Conservation (phyloP, 53 echinoderm and acorn worm genomes). For the Temnopleurus reevesii region DNA sequence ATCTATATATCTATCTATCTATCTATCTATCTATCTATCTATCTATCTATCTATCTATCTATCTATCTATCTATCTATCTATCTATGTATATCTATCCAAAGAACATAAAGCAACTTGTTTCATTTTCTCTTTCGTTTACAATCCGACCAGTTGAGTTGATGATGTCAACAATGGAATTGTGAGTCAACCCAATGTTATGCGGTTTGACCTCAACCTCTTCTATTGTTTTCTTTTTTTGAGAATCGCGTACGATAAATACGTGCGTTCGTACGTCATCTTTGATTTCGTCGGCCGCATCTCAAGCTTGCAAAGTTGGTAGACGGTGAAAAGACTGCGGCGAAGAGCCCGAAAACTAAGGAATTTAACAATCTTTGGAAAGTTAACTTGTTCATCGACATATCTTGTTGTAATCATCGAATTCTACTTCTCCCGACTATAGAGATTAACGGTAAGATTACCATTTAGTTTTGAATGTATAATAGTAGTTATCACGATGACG, state of each 20-base stretch:
- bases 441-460: not conserved
- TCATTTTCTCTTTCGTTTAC: constrained; percentile 1
- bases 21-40: too few relatives aligned
- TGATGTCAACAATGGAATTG: constrained; percentile 10
- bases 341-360: not conserved
- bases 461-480: too few relatives aligned
- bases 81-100: too few relatives aligned
- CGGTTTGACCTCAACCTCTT: not conserved
- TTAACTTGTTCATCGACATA: not conserved
- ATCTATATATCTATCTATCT: too few relatives aligned
- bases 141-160: constrained; percentile 13
- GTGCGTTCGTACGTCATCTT: too few relatives aligned
- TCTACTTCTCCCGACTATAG: not conserved
- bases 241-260: not conserved
- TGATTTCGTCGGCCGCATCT: too few relatives aligned
- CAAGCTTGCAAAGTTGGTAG: too few relatives aligned
- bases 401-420: not conserved
- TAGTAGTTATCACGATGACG: not conserved
- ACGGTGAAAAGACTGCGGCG: too few relatives aligned
- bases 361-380: not conserved
- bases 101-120: too few relatives aligned
- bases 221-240: not conserved
- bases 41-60: too few relatives aligned
- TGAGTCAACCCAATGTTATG: not conserved
- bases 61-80: too few relatives aligned